Percentiles rank a stretch among this genome's conserved stretches.
These are phyloP conservation scores for Philopotamus ludificatus DNA, from an alignment of 1,140 invertebrate species.

Conservation along the genomic window DNA sequence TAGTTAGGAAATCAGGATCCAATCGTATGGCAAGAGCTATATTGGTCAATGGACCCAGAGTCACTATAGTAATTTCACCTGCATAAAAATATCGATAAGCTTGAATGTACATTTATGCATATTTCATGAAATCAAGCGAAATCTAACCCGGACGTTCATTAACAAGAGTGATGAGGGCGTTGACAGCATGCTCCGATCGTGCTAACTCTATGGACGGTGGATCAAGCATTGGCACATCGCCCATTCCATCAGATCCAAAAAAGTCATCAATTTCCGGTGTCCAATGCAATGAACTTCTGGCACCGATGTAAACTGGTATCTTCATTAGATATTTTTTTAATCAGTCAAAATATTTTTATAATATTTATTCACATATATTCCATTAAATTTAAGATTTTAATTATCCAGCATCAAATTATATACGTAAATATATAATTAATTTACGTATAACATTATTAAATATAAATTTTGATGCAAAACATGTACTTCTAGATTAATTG, in stretches of 20 bases:
- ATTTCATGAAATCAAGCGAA: too few relatives aligned
- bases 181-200: constrained; percentile 51
- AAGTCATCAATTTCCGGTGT: constrained; percentile 39
- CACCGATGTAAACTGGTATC: constrained; percentile 65
- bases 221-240: constrained; percentile 53
- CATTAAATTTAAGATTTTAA: too few relatives aligned
- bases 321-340: too few relatives aligned
- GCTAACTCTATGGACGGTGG: constrained; percentile 45
- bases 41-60: constrained; percentile 74
- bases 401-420: too few relatives aligned
- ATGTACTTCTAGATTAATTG: background rate
- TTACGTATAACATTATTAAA: too few relatives aligned
- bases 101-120: too few relatives aligned
- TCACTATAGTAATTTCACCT: constrained; percentile 58
- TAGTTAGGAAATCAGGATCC: constrained; percentile 59
- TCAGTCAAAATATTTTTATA: too few relatives aligned
- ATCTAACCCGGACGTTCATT: constrained; percentile 49
- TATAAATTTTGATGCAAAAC: too few relatives aligned
- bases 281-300: constrained; percentile 52
- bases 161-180: constrained; percentile 47
- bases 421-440: background rate
- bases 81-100: constrained; percentile 26
- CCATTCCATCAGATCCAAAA: constrained; percentile 63
- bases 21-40: constrained; percentile 67
- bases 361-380: too few relatives aligned